Conservation (phyloP, 2,888 invertebrate species). For the Nasonovia ribisnigri region DNA sequence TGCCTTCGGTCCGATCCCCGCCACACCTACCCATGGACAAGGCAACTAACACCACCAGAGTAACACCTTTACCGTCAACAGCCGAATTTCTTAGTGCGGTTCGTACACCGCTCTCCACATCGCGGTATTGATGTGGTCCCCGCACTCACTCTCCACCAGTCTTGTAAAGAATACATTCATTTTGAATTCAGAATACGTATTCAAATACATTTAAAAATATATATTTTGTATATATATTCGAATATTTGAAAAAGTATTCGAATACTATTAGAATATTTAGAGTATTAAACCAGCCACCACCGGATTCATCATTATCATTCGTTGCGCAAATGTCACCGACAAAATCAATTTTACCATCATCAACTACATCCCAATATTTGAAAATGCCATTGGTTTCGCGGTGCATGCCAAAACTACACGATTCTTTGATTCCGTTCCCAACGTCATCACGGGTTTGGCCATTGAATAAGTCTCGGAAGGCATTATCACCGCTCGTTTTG, state of each 20-base stretch:
- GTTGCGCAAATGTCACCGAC: background rate
- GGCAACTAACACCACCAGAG: background rate
- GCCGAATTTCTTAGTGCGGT: background rate
- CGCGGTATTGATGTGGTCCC: background rate
- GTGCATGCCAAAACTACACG: rapidly evolving
- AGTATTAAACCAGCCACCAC: no score
- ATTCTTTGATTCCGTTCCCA: background rate
- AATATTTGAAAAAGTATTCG: no score
- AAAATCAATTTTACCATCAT: background rate
- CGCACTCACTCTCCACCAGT: background rate
- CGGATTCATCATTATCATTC: background rate
- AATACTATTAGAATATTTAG: no score
- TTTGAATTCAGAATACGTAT: no score
- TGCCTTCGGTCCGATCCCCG: background rate
- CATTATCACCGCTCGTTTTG: background rate
- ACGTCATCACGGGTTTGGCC: background rate
- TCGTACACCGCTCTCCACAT: background rate
- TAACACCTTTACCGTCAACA: background rate
- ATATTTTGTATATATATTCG: no score
- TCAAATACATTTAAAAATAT: no score
- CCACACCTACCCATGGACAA: background rate
- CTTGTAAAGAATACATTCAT: no score
- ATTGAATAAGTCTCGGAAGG: background rate
- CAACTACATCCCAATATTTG: background rate
- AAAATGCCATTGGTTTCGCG: background rate